Conservation (phyloP, 2,113 vertebrate species). For the Panurus biarmicus region DNA sequence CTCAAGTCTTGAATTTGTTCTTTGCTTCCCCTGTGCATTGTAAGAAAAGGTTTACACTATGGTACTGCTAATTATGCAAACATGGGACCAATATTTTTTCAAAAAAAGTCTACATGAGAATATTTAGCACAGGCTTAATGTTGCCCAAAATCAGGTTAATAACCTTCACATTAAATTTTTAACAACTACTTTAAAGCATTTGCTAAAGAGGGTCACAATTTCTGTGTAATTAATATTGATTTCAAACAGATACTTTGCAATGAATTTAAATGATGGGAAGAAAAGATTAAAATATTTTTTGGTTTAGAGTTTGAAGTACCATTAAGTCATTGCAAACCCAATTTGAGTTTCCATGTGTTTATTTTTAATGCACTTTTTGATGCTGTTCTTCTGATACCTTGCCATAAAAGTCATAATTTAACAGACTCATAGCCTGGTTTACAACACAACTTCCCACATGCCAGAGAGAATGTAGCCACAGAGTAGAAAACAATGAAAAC, state of each 20-base stretch:
- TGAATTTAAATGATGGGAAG: slow-evolving; percentile 5
- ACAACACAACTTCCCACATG: neutral
- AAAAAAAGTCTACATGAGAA: slow-evolving; percentile 22
- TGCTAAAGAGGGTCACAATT: slow-evolving; percentile 36
- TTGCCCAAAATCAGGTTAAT: slow-evolving; percentile 48
- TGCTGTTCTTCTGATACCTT: neutral
- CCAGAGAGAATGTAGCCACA: neutral
- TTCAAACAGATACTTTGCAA: slow-evolving; percentile 13
- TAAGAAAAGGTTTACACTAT: slow-evolving; percentile 25
- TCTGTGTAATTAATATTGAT: slow-evolving; percentile 48
- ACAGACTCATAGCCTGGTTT: neutral
- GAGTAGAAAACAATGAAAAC: neutral
- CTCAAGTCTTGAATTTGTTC: neutral
- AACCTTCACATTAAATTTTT: slow-evolving; percentile 57
- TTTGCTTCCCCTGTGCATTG: neutral
- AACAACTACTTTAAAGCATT: slow-evolving; percentile 51
- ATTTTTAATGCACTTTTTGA: neutral
- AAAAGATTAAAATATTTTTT: neutral
- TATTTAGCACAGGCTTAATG: slow-evolving; percentile 15
- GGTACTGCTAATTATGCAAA: slow-evolving; percentile 41
- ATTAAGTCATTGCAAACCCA: neutral
- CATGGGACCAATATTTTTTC: slow-evolving; percentile 39
- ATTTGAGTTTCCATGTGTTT: neutral
- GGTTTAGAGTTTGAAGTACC: neutral
- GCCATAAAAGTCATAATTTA: neutral